A percentile compares a stretch with the other conserved stretches of the same genome.
These are phyloP conservation scores for Chelon labrosus DNA, from an alignment of 2,797 vertebrate species.

Conservation along the genomic window DNA sequence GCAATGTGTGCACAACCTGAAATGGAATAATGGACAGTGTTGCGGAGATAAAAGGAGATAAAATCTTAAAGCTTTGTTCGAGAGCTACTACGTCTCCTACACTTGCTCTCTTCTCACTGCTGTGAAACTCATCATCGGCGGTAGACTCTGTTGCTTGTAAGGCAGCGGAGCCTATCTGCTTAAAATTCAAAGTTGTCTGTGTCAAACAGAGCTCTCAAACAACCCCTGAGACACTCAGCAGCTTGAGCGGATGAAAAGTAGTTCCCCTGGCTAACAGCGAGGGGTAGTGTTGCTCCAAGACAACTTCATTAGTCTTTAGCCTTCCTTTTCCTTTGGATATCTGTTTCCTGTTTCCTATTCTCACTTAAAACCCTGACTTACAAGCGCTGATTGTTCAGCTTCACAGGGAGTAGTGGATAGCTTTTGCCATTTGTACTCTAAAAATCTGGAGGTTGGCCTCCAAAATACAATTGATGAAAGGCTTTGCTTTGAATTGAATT, in stretches of 20 bases:
- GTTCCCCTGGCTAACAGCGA: conserved; percentile 65
- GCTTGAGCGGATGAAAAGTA: conserved; percentile 50
- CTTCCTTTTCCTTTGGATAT: conserved; percentile 8
- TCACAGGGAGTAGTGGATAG: background rate
- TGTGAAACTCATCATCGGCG: conserved; percentile 24
- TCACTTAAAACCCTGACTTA: conserved; percentile 14
- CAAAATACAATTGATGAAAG: conserved; percentile 13
- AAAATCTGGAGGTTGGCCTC: background rate
- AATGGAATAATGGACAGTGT: conserved; percentile 36
- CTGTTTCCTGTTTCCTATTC: background rate
- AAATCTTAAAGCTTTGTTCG: conserved; percentile 32
- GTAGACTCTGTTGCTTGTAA: conserved; percentile 13
- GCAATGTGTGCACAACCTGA: conserved; percentile 21
- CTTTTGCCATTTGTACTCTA: background rate
- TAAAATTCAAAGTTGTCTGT: conserved; percentile 53
- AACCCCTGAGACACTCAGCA: conserved; percentile 45
- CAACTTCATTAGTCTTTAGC: conserved; percentile 38
- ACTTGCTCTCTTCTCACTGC: conserved; percentile 4
- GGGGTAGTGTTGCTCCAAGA: conserved; percentile 60
- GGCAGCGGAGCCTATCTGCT: conserved; percentile 36
- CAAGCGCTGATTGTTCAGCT: conserved; percentile 20
- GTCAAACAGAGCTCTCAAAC: conserved; percentile 51
- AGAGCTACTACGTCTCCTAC: background rate
- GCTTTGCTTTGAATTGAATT: background rate
- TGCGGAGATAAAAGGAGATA: conserved; percentile 41